Conservation (phyloP, 2,113 vertebrate species). For the Ameiurus melas region DNA sequence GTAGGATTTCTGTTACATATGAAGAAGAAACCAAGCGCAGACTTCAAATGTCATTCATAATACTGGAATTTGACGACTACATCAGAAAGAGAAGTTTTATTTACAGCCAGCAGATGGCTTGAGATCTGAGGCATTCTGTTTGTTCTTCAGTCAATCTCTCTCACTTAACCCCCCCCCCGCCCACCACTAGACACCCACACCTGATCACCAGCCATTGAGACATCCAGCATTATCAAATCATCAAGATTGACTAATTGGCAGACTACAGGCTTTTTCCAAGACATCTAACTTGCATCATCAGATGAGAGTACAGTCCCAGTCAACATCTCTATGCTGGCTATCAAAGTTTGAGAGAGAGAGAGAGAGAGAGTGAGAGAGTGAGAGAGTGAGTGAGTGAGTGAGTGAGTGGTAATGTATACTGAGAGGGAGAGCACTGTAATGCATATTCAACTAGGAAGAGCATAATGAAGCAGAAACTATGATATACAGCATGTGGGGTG, state of each 20-base stretch:
- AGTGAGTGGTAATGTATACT: too few species aligned
- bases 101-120: background rate
- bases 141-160: constrained; percentile 2
- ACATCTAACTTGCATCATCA: constrained; percentile 14
- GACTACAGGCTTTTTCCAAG: constrained; percentile 19
- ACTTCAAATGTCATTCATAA: background rate
- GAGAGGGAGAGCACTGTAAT: background rate
- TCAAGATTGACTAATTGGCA: background rate
- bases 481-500: background rate
- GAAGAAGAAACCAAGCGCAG: background rate
- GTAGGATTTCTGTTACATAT: background rate
- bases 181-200: constrained; percentile 1
- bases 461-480: background rate
- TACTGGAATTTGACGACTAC: background rate
- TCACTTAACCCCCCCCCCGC: background rate
- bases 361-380: too few species aligned
- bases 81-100: background rate
- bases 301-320: background rate
- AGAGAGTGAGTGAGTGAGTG: too few species aligned
- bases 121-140: background rate
- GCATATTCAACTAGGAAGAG: background rate
- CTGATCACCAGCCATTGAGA: background rate
- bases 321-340: background rate
- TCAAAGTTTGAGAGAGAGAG: background rate
- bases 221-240: background rate